A percentile compares a stretch with the other conserved stretches of the same genome.
Evolutionary conservation across 2,888 invertebrate species (phyloP).

Genomic region (Drosophila neutralis): DNA sequence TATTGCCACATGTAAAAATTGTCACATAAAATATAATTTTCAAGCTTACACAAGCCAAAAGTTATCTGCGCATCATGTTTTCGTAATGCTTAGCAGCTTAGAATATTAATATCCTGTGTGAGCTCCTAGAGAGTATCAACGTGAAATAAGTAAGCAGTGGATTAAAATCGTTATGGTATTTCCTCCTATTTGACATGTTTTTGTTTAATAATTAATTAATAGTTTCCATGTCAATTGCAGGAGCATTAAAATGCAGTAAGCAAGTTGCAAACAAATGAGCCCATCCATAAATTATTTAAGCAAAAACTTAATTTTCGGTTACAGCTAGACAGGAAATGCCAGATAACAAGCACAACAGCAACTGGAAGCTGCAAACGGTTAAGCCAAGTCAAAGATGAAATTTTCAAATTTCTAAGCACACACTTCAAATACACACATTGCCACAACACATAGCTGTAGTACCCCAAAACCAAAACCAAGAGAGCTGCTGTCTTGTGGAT

Average conservation of each 20-base stretch:
- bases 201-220: slow-evolving; percentile 61
- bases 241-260: slow-evolving; percentile 10
- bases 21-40: not conserved
- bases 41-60: not conserved
- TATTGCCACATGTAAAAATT: not conserved
- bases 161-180: slow-evolving; percentile 12
- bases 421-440: slow-evolving; percentile 8
- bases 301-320: slow-evolving; percentile 69
- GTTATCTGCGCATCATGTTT: not conserved
- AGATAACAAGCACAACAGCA: slow-evolving; percentile 37
- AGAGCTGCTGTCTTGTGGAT: slow-evolving; percentile 39
- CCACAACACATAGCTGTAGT: not conserved
- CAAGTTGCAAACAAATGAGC: slow-evolving; percentile 49
- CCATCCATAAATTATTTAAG: slow-evolving; percentile 64
- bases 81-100: not conserved
- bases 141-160: slow-evolving; percentile 5
- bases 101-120: slow-evolving; percentile 3
- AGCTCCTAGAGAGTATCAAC: slow-evolving; percentile 2
- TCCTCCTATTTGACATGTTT: slow-evolving; percentile 21
- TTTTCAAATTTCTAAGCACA: slow-evolving; percentile 2
- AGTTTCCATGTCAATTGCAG: slow-evolving; percentile 41
- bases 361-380: slow-evolving; percentile 31
- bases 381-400: slow-evolving; percentile 30
- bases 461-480: not conserved
- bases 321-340: slow-evolving; percentile 35